Conservation (phyloP, 2,888 invertebrate genomes). For the Dynastes maya region DNA sequence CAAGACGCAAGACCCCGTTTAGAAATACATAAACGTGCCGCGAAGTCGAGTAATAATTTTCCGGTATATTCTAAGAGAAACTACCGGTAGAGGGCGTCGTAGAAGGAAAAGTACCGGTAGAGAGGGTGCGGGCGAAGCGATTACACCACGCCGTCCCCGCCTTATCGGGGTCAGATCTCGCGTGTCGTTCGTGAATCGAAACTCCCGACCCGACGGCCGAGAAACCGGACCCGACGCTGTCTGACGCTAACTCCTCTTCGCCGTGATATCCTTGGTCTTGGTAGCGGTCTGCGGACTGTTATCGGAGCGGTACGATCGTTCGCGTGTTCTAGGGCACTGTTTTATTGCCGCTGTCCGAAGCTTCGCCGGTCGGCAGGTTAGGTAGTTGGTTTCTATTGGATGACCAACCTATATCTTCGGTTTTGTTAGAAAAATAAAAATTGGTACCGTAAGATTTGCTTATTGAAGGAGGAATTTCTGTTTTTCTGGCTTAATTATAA, state of each 20-base stretch:
- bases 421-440: not conserved
- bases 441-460: too few species aligned
- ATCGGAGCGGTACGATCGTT: constrained; percentile 11
- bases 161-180: constrained; percentile 63
- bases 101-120: not conserved
- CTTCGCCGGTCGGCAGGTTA: not conserved
- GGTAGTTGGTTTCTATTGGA: not conserved
- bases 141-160: constrained; percentile 34
- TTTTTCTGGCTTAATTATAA: too few species aligned
- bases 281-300: not conserved
- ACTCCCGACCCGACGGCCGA: constrained; percentile 58
- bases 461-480: too few species aligned
- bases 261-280: not conserved
- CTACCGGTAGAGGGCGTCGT: not conserved
- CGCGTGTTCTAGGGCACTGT: constrained; percentile 27
- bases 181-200: constrained; percentile 55
- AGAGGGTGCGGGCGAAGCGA: constrained; percentile 14
- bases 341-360: constrained; percentile 31
- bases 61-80: constrained; percentile 16
- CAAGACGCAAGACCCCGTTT: constrained; percentile 1
- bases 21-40: constrained; percentile 24
- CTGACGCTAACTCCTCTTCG: constrained; percentile 31
- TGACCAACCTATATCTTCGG: not conserved
- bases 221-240: constrained; percentile 50
- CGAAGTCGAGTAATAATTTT: constrained; percentile 29